Conservation (phyloP, 2,797 vertebrate genomes). For the Manis pentadactyla region DNA sequence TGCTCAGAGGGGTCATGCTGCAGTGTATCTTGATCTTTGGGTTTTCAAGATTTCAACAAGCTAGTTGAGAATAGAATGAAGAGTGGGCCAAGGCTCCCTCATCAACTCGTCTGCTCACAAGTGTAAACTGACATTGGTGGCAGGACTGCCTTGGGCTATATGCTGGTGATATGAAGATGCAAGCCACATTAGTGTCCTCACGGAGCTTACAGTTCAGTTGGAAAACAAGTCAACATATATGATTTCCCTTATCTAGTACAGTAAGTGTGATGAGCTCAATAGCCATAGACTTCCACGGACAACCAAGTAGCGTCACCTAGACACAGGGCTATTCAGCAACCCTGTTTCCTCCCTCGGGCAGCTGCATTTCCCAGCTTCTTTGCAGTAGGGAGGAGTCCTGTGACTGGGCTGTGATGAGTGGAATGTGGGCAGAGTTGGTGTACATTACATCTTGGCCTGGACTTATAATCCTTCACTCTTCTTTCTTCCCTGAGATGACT, state of each 20-base stretch:
- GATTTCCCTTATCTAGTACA: background rate
- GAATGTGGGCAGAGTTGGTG: background rate
- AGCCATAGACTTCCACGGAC: background rate
- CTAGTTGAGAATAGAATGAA: background rate
- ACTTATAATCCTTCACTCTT: background rate
- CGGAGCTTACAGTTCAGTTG: background rate
- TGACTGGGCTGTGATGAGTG: background rate
- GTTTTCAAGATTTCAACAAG: constrained; percentile 2
- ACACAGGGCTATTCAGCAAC: background rate
- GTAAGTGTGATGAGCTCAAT: background rate
- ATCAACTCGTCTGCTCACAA: background rate
- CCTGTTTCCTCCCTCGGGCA: constrained; percentile 34
- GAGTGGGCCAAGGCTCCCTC: background rate
- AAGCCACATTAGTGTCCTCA: background rate
- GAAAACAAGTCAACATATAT: background rate
- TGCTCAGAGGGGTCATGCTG: background rate
- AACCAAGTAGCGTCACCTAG: background rate
- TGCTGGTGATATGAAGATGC: background rate
- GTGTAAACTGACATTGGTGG: background rate
- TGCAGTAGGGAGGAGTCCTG: background rate
- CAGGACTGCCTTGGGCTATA: background rate
- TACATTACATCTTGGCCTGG: background rate
- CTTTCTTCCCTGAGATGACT: background rate
- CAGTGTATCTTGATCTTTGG: background rate
- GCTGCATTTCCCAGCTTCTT: background rate